Percentiles rank a stretch among this genome's conserved stretches.
Evolutionary conservation across 2,797 vertebrate species (phyloP).

Genomic region (Garrulus glandarius): DNA sequence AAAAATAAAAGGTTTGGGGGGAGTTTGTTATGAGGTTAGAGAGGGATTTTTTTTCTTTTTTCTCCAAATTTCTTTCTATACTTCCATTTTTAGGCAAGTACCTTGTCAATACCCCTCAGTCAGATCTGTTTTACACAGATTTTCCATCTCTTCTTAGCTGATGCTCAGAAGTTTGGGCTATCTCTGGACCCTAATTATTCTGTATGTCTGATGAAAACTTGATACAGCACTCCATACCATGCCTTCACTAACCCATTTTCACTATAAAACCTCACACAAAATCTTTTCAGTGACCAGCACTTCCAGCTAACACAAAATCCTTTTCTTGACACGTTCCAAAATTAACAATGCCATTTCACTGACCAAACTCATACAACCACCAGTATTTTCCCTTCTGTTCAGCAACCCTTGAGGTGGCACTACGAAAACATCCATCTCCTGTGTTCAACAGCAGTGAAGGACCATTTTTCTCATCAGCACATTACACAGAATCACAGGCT

Average conservation of each 20-base stretch:
- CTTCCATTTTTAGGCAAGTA: background rate
- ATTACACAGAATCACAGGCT: background rate
- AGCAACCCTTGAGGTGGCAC: background rate
- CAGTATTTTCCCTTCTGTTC: accelerated
- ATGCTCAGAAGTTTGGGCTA: background rate
- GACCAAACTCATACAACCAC: background rate
- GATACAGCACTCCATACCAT: too few relatives aligned
- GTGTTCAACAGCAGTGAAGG: accelerated
- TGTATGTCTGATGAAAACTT: background rate
- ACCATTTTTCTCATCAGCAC: background rate
- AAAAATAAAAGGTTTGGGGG: background rate
- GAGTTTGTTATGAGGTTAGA: background rate
- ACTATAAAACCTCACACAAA: background rate
- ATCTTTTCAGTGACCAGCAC: background rate
- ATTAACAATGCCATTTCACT: background rate
- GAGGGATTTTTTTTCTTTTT: too few relatives aligned
- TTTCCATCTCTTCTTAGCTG: background rate
- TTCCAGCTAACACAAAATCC: background rate
- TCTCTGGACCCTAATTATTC: background rate
- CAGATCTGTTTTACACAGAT: background rate
- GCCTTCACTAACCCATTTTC: background rate
- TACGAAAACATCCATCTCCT: background rate
- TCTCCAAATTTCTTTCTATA: background rate
- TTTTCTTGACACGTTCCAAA: background rate
- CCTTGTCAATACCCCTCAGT: background rate